Conservation (phyloP, 1,140 invertebrate genomes). For the Lysiphlebus fabarum region DNA sequence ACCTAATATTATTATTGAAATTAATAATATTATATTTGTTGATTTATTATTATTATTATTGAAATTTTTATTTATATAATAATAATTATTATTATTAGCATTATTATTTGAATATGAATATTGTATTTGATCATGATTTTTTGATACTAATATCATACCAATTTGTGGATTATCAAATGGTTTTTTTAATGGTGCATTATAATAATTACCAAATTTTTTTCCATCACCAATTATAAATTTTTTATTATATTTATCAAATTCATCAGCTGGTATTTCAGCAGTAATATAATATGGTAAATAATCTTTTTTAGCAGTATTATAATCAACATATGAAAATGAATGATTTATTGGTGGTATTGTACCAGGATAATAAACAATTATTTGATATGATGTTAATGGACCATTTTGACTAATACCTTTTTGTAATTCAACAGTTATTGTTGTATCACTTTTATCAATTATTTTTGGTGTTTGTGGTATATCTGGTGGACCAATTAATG, state of each 20-base stretch:
- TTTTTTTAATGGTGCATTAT: slow-evolving; percentile 72
- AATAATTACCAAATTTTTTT: slow-evolving; percentile 69
- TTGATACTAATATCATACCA: slow-evolving; percentile 70
- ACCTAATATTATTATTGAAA: slow-evolving; percentile 63
- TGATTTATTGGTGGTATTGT: slow-evolving; percentile 37
- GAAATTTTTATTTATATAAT: slow-evolving; percentile 63
- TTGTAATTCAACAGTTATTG: slow-evolving; percentile 62
- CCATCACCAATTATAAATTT: slow-evolving; percentile 77
- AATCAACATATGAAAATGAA: slow-evolving; percentile 46
- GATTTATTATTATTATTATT: slow-evolving; percentile 31
- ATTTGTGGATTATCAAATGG: slow-evolving; percentile 58
- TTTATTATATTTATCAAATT: slow-evolving; percentile 55
- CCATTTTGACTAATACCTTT: slow-evolving; percentile 69
- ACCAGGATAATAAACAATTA: slow-evolving; percentile 65
- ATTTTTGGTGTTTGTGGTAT: slow-evolving; percentile 64
- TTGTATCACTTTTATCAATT: slow-evolving; percentile 56
- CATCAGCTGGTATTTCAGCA: slow-evolving; percentile 65
- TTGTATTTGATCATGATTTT: slow-evolving; percentile 62
- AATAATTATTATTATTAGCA: slow-evolving; percentile 53
- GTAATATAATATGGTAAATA: slow-evolving; percentile 76
- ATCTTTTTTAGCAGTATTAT: slow-evolving; percentile 58
- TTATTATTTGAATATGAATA: slow-evolving; percentile 64
- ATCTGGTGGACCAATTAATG: slow-evolving; percentile 68
- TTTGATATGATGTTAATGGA: slow-evolving; percentile 67
- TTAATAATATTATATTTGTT: slow-evolving; percentile 54